Percentiles rank a stretch among this genome's conserved stretches.
phyloP scores from a whole-genome alignment of 2,797 vertebrate species.

The Sebastes baramenuke region DNA sequence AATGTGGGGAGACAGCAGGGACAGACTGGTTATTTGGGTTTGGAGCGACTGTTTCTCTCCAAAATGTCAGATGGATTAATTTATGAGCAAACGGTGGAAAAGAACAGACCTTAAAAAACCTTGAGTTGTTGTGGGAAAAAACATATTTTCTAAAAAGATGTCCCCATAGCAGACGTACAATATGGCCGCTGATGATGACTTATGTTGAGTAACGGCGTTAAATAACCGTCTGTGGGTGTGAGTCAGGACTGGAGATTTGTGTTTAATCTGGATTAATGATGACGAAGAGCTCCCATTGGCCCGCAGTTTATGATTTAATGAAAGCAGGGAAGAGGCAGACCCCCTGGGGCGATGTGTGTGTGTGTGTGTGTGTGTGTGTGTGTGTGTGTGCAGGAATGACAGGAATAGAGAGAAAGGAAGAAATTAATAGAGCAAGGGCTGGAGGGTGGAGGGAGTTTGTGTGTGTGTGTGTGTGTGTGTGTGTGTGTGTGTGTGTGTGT shows the following conservation, averaged over 20 bases:
- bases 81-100: neutral
- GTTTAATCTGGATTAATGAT: conserved; percentile 78
- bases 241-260: conserved; percentile 65
- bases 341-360: conserved; percentile 31
- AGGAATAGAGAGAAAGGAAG: conserved; percentile 16
- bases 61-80: conserved; percentile 21
- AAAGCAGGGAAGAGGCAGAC: conserved; percentile 60
- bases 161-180: neutral
- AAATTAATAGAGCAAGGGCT: conserved; percentile 34
- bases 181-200: conserved; percentile 14
- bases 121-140: neutral
- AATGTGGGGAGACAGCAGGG: conserved; percentile 39
- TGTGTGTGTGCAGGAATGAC: conserved; percentile 20
- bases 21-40: conserved; percentile 18
- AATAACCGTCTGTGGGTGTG: conserved; percentile 62
- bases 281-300: conserved; percentile 57
- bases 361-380: conserved; percentile 13
- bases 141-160: neutral
- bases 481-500: neutral
- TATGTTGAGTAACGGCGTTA: conserved; percentile 49
- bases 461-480: neutral
- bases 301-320: conserved; percentile 70
- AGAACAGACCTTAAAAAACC: neutral
- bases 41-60: neutral
- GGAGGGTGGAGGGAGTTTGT: neutral